Evolutionary conservation across 2,797 vertebrate genomes (phyloP), one percentile per base, ranked within the genome.

Genomic region (Esox lucius): DNA sequence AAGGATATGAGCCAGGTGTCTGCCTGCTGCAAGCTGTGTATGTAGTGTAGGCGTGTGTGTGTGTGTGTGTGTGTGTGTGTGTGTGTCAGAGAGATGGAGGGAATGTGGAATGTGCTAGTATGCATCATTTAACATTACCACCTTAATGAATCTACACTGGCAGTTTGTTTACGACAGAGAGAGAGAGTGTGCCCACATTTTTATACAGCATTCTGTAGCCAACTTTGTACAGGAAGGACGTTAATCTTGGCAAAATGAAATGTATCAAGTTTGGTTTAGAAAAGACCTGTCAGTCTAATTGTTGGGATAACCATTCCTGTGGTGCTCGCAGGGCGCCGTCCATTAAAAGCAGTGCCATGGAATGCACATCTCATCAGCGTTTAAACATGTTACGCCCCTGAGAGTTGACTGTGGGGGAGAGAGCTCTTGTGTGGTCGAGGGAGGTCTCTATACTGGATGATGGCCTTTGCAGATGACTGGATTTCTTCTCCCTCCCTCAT

Each of bases 211-310:
- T 74, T 72, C 80, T 81, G 53, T 73, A 46, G 79, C 69, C 83
- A 4, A 81, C 80, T 71, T 75, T 42, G 42, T 77, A 49, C 53
- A 76, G 85, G 83, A 84, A 84, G 78, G 72, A 85, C 89, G 91
- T 92, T 92, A 87, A 91, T 91, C 91, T 90, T 82, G 22, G 84
- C 86, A 87, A 88, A 89, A 92, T 90, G 88, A 89, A 91, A 92
- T 92, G 90, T 91, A 92, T 92, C 88, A 90, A 91, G 88, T 81
- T 89, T 87, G 90, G 88, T 92, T 91, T 90, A 87, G 84, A 90
- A 89, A 90, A 88, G 90, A 88, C 87, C 87, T 91, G 91, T 92
- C 91, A 90, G 88, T 85, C 86, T 90, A 89, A 89, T 87, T 90
- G 90, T 91, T 87, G 89, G 82, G 88, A 88, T 87, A 85, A 87